Conservation (phyloP, 2,888 invertebrate species). For the Galerucella calmariensis region DNA sequence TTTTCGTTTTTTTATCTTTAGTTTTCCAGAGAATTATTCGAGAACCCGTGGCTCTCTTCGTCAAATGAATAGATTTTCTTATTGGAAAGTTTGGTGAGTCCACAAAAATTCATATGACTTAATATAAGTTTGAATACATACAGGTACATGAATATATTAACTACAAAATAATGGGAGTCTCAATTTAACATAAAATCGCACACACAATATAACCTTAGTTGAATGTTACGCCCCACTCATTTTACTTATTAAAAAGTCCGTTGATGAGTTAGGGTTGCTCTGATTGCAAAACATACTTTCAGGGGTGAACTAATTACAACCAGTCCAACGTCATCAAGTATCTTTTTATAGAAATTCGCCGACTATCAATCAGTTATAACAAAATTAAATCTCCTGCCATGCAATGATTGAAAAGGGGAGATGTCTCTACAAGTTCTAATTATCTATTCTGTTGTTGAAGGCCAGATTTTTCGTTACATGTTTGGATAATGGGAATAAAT, state of each 20-base stretch:
- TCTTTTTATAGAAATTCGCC: conserved; percentile 33
- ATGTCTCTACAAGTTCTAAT: conserved; percentile 14
- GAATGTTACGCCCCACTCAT: background rate
- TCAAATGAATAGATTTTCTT: too few species aligned
- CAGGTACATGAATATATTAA: background rate
- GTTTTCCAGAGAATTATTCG: too few species aligned
- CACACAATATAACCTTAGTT: background rate
- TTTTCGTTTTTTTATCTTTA: too few species aligned
- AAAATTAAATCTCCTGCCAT: conserved; percentile 30
- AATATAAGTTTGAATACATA: too few species aligned
- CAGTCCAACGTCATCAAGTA: conserved; percentile 27
- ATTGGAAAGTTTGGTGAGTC: too few species aligned
- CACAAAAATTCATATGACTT: too few species aligned
- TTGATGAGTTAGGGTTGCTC: conserved; percentile 28
- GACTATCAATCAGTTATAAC: conserved; percentile 36
- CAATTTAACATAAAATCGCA: background rate
- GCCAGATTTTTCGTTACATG: background rate
- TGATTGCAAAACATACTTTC: conserved; percentile 25
- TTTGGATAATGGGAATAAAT: background rate
- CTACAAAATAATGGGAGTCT: background rate
- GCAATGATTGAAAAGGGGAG: conserved; percentile 25
- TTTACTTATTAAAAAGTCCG: conserved; percentile 26
- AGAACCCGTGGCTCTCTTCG: too few species aligned
- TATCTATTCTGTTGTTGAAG: conserved; percentile 12
- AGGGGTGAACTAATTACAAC: conserved; percentile 33